phyloP scores from a whole-genome alignment of 2,888 invertebrate species.

The Heliconius ethilla region DNA sequence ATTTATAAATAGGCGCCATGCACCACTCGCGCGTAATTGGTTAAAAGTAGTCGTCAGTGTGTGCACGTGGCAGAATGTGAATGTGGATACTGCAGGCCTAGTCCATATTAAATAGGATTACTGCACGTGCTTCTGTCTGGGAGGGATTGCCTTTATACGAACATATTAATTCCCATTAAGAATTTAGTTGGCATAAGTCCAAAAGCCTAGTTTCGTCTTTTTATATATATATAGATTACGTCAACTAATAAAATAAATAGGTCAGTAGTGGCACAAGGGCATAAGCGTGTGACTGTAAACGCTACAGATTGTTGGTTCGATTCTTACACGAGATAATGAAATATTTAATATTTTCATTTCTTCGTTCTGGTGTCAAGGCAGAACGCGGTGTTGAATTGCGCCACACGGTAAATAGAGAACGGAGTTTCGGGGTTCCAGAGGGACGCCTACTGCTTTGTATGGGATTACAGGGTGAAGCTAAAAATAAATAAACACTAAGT shows the following conservation, averaged over 20 bases:
- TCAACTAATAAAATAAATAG: background rate
- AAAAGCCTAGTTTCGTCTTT: slow-evolving; percentile 6
- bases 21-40: slow-evolving; percentile 18
- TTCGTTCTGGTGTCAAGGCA: too few species aligned
- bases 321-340: too few species aligned
- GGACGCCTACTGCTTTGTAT: too few species aligned
- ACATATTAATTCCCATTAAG: background rate
- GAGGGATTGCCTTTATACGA: background rate
- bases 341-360: too few species aligned
- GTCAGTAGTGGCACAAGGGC: too few species aligned
- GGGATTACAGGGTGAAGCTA: too few species aligned
- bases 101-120: slow-evolving; percentile 33
- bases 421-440: too few species aligned
- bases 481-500: background rate
- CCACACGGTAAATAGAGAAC: too few species aligned
- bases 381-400: too few species aligned
- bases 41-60: slow-evolving; percentile 33
- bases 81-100: slow-evolving; percentile 22
- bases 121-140: slow-evolving; percentile 23
- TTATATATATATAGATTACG: background rate
- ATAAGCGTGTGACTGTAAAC: too few species aligned
- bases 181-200: background rate
- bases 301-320: too few species aligned
- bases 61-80: slow-evolving; percentile 28
- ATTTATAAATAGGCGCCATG: too few species aligned